Conservation (phyloP, 1,140 invertebrate genomes). For the Habropoda laboriosa region DNA sequence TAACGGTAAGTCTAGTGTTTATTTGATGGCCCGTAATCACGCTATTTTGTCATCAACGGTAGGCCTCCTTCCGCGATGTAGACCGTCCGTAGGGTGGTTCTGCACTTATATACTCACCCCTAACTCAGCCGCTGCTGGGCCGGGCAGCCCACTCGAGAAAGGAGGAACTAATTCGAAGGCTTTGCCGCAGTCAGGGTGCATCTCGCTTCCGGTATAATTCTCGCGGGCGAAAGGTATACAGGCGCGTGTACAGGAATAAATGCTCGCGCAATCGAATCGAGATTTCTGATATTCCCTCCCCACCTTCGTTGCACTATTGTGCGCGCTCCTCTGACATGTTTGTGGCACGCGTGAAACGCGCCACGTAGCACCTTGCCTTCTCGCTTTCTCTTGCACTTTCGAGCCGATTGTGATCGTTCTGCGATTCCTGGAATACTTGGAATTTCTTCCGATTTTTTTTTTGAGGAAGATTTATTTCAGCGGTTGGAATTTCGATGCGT, state of each 20-base stretch:
- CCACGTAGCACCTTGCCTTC: constrained; percentile 2
- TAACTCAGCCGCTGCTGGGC: constrained; percentile 61
- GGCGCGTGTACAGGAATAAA: constrained; percentile 32
- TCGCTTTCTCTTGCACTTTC: background rate
- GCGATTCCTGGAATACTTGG: no score
- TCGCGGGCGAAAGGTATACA: constrained; percentile 43
- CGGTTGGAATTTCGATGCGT: no score
- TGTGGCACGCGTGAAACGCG: constrained; percentile 23
- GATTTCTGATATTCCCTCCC: constrained; percentile 50
- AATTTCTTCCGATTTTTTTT: no score
- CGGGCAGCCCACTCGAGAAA: constrained; percentile 59
- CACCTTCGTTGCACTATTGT: constrained; percentile 21
- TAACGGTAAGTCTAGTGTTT: constrained; percentile 80
- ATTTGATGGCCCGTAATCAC: constrained; percentile 81
- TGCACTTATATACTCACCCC: constrained; percentile 62
- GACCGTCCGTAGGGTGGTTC: constrained; percentile 60
- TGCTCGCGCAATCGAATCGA: constrained; percentile 59
- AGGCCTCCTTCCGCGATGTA: constrained; percentile 67
- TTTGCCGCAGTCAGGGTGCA: constrained; percentile 65
- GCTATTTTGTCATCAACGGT: constrained; percentile 80
- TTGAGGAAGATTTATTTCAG: no score
- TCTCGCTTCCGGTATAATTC: constrained; percentile 68
- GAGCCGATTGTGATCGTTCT: no score
- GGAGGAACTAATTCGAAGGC: constrained; percentile 68
- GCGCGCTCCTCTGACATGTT: constrained; percentile 39